Evolutionary conservation across 2,113 vertebrate genomes (phyloP).

Genomic region (Boulengeromyrus knoepffleri): DNA sequence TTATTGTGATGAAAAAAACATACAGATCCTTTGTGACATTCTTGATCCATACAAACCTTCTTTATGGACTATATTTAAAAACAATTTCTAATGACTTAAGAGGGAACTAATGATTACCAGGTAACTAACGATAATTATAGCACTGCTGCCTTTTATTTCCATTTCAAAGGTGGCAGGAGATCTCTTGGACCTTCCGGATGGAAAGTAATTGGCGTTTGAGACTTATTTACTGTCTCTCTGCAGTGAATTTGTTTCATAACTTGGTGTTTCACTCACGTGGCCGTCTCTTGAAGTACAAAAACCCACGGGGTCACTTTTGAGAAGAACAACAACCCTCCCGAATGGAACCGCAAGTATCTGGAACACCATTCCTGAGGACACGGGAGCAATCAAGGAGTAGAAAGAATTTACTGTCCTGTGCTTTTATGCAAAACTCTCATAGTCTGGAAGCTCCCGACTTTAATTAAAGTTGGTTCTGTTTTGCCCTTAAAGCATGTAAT

Average conservation of each 20-base stretch:
- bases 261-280: background rate
- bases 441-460: background rate
- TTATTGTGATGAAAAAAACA: background rate
- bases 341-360: background rate
- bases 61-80: background rate
- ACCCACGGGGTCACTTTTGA: background rate
- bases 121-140: background rate
- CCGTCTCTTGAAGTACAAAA: background rate
- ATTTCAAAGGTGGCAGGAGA: background rate
- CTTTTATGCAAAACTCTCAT: background rate
- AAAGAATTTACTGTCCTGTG: background rate
- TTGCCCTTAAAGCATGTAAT: slow-evolving; percentile 9
- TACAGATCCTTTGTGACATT: background rate
- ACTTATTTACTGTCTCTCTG: background rate
- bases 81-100: background rate
- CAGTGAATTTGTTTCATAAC: background rate
- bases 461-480: background rate
- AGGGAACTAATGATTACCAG: background rate
- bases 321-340: background rate
- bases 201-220: background rate
- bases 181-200: background rate
- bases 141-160: background rate
- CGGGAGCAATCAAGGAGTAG: background rate
- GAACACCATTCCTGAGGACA: background rate
- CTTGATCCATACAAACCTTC: background rate